Conservation (phyloP, 1,140 invertebrate genomes). For the Pseudomyrmex pallidus region DNA sequence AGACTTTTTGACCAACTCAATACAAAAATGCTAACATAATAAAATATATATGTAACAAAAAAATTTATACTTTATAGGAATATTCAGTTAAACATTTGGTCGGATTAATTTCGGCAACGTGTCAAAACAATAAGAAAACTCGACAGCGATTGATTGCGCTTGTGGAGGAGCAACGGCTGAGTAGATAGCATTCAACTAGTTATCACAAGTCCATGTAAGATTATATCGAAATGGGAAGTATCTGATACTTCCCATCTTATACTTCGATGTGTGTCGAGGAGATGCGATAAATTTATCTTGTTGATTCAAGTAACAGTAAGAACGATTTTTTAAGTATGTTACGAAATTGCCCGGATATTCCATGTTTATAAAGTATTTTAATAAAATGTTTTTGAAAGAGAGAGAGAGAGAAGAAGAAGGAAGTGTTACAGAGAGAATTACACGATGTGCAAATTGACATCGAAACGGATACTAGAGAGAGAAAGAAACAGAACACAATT, state of each 20-base stretch:
- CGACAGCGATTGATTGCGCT: constrained; percentile 90
- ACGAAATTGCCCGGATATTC: constrained; percentile 25
- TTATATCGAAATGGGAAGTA: constrained; percentile 67
- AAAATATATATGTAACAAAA: background rate
- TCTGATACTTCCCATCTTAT: too few species aligned
- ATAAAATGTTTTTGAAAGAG: background rate
- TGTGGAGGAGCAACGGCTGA: constrained; percentile 87
- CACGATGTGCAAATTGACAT: background rate
- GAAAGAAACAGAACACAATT: background rate
- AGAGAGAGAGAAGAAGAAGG: too few species aligned
- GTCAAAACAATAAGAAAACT: constrained; percentile 94
- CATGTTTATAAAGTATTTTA: constrained; percentile 40
- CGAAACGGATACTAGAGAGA: background rate
- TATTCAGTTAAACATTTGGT: constrained; percentile 95
- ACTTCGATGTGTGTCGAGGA: background rate
- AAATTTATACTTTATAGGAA: constrained; percentile 86
- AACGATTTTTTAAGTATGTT: constrained; percentile 49
- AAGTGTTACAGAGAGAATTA: too few species aligned
- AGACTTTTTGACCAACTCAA: too few species aligned
- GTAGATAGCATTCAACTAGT: constrained; percentile 71
- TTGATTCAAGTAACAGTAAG: constrained; percentile 47
- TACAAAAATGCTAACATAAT: too few species aligned
- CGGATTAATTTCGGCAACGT: constrained; percentile 93
- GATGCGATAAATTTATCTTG: constrained; percentile 22
- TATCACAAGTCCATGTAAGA: constrained; percentile 63